Base-by-base conservation (phyloP, 1,140 invertebrate species). In the Bemisia tabaci region DNA sequence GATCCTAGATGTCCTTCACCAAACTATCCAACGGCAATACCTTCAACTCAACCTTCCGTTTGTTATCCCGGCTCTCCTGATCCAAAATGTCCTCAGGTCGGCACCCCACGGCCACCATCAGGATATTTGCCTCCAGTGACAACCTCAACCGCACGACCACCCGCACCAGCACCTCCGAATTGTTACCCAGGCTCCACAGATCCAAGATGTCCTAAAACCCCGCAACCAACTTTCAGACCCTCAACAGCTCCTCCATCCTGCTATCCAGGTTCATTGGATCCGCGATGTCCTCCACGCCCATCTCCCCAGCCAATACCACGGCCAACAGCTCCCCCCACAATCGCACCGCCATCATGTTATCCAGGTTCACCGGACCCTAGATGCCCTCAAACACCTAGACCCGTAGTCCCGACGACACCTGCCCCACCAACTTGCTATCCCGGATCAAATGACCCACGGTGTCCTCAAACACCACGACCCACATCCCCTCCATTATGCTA, bases 401-500 rank as follows among this genome's bases (percentile, higher is more conserved):
- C 71, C 23, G 39, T 71, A 63, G 74, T 72, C 1, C 69, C 72
- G 0, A 64, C 68, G 60, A 68, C 73, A 26, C 39, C 65, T 39
- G 60, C 21, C 22, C 48, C 64, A 0, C 74, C 73, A 12, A 70
- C 68, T 1, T 81, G 79, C 67, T 77, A 73, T 63, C 79, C 78
- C 1, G 81, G 81, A 22, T 79, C 77, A 12, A 74, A 67, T 0
- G 80, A 82, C 71, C 74, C 79, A 23, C 69, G 79, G 17, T 80
- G 80, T 72, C 77, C 77, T 22, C 76, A 74, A 67, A 73, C 77
- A 2, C 78, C 77, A 58, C 74, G 75, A 12, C 70, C 72, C 61
- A 48, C 62, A 60, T 62, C 66, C 23, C 67, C 68, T 25, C 69
- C 70, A 21, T 60, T 24, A 21, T 75, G 73, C 67, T 75, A 72